A percentile compares a stretch with the other conserved stretches of the same genome.
phyloP scores from a whole-genome alignment of 2,797 vertebrate genomes.

The Lepus oiostolus region DNA sequence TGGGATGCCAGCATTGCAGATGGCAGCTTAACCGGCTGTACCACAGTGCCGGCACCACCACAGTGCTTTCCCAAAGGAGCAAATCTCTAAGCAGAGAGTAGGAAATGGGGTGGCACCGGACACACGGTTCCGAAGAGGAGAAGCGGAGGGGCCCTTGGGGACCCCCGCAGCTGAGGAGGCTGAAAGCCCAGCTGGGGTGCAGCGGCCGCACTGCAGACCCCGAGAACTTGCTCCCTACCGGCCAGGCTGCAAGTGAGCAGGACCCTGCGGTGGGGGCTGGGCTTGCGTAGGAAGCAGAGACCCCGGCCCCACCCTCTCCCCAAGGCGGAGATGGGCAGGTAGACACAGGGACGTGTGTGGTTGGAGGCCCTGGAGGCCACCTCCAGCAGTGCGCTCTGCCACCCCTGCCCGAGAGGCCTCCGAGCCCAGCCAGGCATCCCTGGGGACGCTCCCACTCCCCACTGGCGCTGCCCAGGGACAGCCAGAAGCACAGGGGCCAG shows the following conservation, averaged over 20 bases:
- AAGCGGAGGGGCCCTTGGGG: constrained; percentile 31
- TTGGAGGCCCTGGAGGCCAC: neutral
- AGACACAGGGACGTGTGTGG: neutral
- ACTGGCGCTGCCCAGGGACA: too few relatives aligned
- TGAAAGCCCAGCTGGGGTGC: neutral
- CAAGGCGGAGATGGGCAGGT: neutral
- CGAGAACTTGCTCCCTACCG: neutral
- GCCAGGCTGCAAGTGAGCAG: neutral
- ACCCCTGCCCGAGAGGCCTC: too few relatives aligned
- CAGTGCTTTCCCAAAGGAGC: neutral
- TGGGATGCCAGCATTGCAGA: too few relatives aligned
- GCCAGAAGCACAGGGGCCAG: too few relatives aligned
- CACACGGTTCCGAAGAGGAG: neutral
- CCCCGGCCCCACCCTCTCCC: accelerated
- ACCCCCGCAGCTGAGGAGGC: neutral
- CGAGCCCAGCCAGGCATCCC: too few relatives aligned
- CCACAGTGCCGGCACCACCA: neutral
- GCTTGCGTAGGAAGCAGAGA: neutral
- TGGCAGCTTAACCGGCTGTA: too few relatives aligned
- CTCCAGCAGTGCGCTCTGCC: too few relatives aligned
- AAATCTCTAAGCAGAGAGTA: neutral
- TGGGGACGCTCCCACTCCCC: too few relatives aligned
- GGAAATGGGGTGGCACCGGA: neutral
- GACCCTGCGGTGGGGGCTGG: too few relatives aligned
- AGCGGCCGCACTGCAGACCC: neutral